Percentiles rank a stretch among this genome's conserved stretches.
phyloP scores from a whole-genome alignment of 1,140 invertebrate species.

The Propsilocerus akamusi region DNA sequence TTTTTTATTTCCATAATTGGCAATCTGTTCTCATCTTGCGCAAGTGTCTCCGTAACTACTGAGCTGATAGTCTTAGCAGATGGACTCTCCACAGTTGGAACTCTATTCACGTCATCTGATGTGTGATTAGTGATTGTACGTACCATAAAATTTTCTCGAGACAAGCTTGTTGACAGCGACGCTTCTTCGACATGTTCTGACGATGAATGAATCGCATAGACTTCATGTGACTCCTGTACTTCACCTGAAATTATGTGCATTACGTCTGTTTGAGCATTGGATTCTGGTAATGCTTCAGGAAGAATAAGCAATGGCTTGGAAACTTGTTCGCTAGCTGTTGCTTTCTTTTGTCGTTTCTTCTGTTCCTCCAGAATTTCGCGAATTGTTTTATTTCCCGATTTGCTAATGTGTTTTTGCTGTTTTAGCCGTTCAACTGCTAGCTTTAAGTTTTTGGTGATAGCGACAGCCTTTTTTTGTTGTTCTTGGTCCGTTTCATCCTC shows the following conservation, averaged over 20 bases:
- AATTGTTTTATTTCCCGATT: background rate
- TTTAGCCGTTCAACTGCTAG: background rate
- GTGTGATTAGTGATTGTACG: background rate
- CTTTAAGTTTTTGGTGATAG: background rate
- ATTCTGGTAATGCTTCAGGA: background rate
- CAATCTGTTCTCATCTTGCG: background rate
- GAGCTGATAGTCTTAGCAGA: background rate
- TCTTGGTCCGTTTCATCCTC: background rate
- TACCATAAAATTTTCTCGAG: background rate
- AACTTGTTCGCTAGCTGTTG: background rate
- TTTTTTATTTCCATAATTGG: background rate
- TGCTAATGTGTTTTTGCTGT: background rate
- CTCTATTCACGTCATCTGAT: background rate
- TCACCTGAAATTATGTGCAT: background rate
- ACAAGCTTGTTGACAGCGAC: background rate
- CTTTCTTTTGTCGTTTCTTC: background rate
- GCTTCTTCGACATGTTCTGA: no score
- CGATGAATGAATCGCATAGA: no score
- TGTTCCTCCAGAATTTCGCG: background rate
- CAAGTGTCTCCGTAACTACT: no score
- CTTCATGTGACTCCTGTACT: no score
- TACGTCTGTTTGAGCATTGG: background rate
- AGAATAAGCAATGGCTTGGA: background rate
- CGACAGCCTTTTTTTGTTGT: background rate
- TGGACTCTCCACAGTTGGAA: background rate